Conservation (phyloP, 2,113 vertebrate species). For the Microtus pennsylvanicus region DNA sequence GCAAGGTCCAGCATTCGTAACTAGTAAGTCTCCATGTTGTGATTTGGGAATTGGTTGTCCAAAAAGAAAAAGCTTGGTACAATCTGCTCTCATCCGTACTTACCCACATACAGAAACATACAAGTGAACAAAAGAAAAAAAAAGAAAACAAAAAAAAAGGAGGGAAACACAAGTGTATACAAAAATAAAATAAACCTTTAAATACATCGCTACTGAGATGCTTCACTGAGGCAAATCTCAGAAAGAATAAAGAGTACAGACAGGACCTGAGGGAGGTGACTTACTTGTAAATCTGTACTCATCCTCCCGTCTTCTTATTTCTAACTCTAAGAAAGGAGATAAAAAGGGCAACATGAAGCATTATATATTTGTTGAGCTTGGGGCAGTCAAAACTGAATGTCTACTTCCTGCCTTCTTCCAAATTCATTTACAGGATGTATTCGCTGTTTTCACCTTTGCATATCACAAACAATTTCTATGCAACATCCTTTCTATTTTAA, state of each 20-base stretch:
- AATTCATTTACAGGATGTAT: slow-evolving; percentile 68
- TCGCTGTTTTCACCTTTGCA: slow-evolving; percentile 50
- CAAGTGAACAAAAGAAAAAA: not conserved
- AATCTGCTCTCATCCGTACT: not conserved
- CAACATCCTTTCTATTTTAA: slow-evolving; percentile 32
- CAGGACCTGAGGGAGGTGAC: slow-evolving; percentile 87
- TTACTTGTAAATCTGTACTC: slow-evolving; percentile 99
- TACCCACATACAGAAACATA: not conserved
- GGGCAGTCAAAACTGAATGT: slow-evolving; percentile 68
- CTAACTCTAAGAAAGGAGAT: slow-evolving; percentile 97
- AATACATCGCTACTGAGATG: slow-evolving; percentile 46
- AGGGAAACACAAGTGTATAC: not conserved
- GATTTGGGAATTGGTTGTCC: too few relatives aligned
- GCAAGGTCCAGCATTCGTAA: too few relatives aligned
- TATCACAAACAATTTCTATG: slow-evolving; percentile 37
- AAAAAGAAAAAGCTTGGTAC: not conserved
- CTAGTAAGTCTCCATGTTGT: too few relatives aligned
- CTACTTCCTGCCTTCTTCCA: slow-evolving; percentile 83
- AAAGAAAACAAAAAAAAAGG: too few relatives aligned
- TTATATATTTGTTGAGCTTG: slow-evolving; percentile 54
- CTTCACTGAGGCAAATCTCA: slow-evolving; percentile 46
- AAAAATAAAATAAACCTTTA: not conserved
- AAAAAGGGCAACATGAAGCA: slow-evolving; percentile 90
- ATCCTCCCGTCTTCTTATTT: slow-evolving; percentile 99
- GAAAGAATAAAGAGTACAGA: slow-evolving; percentile 78